Conservation (phyloP, 2,113 vertebrate genomes). For the Trochalopteron elliotii region DNA sequence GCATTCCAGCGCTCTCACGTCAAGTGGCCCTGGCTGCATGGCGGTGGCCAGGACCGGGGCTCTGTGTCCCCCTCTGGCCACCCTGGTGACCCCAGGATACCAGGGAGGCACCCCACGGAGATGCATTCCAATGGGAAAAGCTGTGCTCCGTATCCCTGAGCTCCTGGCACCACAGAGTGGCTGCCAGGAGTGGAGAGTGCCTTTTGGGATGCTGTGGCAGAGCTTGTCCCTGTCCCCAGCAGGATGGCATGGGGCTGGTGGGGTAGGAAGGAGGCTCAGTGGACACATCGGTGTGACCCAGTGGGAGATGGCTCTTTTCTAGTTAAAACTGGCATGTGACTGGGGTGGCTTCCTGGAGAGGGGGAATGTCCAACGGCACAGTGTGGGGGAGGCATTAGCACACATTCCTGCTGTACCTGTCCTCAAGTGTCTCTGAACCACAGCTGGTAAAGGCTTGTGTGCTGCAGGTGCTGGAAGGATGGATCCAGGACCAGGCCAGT, state of each 20-base stretch:
- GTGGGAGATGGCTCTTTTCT: background rate
- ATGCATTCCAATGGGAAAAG: background rate
- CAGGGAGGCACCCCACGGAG: background rate
- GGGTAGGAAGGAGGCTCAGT: fast-evolving
- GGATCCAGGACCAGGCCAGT: fast-evolving
- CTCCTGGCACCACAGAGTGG: background rate
- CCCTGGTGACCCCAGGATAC: fast-evolving
- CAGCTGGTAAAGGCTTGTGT: background rate
- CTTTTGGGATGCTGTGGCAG: background rate
- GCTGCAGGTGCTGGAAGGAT: background rate
- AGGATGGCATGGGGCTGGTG: fast-evolving
- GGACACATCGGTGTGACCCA: fast-evolving
- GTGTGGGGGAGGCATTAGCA: background rate
- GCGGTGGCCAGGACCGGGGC: background rate
- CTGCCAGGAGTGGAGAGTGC: background rate
- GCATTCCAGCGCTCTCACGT: conserved; percentile 69
- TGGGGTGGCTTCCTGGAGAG: background rate
- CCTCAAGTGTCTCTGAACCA: background rate
- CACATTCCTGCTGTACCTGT: background rate
- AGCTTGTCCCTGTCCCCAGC: background rate
- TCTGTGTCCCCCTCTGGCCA: background rate
- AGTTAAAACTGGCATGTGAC: background rate
- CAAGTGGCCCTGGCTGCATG: conserved; percentile 38
- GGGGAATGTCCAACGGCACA: fast-evolving
- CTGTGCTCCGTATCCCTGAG: fast-evolving